A percentile compares a stretch with the other conserved stretches of the same genome.
Conservation (phyloP, 2,797 vertebrate genomes). For the Dermochelys coriacea region DNA sequence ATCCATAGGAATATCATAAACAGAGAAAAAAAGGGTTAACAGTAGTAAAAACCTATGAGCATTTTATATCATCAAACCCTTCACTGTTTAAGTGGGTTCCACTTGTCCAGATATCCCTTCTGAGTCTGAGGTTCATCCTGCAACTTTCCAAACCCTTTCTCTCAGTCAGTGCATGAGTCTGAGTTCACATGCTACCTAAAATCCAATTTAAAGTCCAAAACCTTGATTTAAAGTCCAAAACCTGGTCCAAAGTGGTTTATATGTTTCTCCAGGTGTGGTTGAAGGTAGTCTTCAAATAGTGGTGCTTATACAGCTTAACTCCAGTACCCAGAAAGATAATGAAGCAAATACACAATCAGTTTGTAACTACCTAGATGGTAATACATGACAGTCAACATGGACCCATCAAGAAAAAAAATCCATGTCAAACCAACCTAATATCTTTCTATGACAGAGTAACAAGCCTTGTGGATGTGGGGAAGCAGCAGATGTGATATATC, state of each 20-base stretch:
- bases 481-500: no score
- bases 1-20: neutral
- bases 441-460: no score
- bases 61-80: neutral
- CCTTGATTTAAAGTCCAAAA: no score
- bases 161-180: neutral
- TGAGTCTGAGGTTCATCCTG: neutral
- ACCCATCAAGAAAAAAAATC: no score
- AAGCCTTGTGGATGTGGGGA: no score
- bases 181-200: neutral
- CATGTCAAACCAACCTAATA: no score
- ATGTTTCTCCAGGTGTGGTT: neutral
- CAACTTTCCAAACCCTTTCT: neutral
- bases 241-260: neutral
- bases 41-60: neutral
- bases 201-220: slow-evolving; percentile 7
- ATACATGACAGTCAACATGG: no score
- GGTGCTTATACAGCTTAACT: neutral
- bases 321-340: no score
- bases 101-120: neutral
- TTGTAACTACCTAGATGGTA: no score
- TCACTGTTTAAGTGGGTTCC: no score
- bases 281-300: neutral
- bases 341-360: no score
- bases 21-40: neutral